Evolutionary conservation across 2,888 invertebrate species (phyloP), one percentile per base, ranked within the genome.

Genomic region (Choreutis nemorana): DNA sequence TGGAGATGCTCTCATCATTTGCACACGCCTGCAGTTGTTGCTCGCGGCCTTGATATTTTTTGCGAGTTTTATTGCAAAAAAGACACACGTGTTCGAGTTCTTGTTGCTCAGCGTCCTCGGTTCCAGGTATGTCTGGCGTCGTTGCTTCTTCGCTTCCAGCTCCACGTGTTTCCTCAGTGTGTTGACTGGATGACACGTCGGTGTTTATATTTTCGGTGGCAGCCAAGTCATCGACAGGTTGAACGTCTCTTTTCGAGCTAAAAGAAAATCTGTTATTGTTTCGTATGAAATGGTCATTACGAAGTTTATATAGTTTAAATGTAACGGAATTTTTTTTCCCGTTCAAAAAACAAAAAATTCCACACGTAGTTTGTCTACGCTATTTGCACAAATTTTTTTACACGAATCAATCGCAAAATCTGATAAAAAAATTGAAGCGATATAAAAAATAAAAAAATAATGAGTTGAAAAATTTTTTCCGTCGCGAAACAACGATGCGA

Each of bases 41-140:
- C 26, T 26, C 26, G 10, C 26, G 26, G 13, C 26, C 26, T 26
- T 26, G 26, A 26, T 26, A 15, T 26, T 18, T 26, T 26, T 26
- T 26, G 14, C 26, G 26, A n/a, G 9, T 26, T 1, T 26, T 26
- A 15, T 26, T 26, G 10, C 26, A 26, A 26, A 26, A 26, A 26
- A 26, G 7, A 11, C 26, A 26, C 26, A 26, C 26, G 15, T 15
- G 26, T 26, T 26, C 26, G 18, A 18, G 18, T 18, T 18, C 18
- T 18, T 18, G 18, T 18, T 18, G 18, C 26, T 1, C 10, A 11
- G 26, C 7, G 10, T 26, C 26, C 10, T 11, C 9, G 10, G 10
- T 5, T 8, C 10, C 26, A 14, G 26, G 2, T 11, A 26, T 12
- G 4, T 26, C 26, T 9, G 1, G 16, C 10, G 26, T 11, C 10